These are phyloP conservation scores for Dryobota labecula DNA, from an alignment of 2,888 invertebrate genomes.

Conservation along the genomic window DNA sequence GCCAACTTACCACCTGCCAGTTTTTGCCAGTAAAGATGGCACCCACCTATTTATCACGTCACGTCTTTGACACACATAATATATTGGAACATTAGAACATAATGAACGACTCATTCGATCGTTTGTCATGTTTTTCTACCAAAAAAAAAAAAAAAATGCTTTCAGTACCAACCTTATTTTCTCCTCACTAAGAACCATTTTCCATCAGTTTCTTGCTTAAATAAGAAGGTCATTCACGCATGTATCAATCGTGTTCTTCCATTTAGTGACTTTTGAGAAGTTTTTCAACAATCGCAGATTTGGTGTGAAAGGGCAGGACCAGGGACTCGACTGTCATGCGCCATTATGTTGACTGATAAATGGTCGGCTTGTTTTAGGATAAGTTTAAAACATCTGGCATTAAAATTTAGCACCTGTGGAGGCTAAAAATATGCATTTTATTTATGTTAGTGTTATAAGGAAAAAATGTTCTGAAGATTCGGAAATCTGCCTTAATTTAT, in stretches of 20 bases:
- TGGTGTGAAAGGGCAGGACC: slow-evolving; percentile 72
- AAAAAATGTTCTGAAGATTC: background rate
- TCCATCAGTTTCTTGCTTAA: background rate
- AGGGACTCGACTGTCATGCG: slow-evolving; percentile 72
- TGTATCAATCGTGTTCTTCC: slow-evolving; percentile 75
- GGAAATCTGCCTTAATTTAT: background rate
- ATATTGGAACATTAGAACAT: slow-evolving; percentile 88
- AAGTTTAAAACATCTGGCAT: slow-evolving; percentile 51
- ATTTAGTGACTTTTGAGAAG: slow-evolving; percentile 69
- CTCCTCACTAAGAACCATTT: slow-evolving; percentile 38
- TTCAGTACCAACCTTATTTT: slow-evolving; percentile 32
- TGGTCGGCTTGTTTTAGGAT: slow-evolving; percentile 62
- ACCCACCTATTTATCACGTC: slow-evolving; percentile 83
- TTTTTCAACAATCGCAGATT: slow-evolving; percentile 74
- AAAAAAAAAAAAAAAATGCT: slow-evolving; percentile 54
- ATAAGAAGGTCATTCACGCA: slow-evolving; percentile 52
- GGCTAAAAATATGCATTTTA: background rate
- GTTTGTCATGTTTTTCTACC: slow-evolving; percentile 84
- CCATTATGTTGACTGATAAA: slow-evolving; percentile 69
- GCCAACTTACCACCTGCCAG: slow-evolving; percentile 77
- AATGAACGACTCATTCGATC: slow-evolving; percentile 85
- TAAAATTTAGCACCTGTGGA: slow-evolving; percentile 31
- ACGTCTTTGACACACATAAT: slow-evolving; percentile 85
- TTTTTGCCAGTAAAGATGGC: slow-evolving; percentile 78
- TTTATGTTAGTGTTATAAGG: background rate